Conservation (phyloP, 2,797 vertebrate species). For the Paratrypauchen microcephalus region DNA sequence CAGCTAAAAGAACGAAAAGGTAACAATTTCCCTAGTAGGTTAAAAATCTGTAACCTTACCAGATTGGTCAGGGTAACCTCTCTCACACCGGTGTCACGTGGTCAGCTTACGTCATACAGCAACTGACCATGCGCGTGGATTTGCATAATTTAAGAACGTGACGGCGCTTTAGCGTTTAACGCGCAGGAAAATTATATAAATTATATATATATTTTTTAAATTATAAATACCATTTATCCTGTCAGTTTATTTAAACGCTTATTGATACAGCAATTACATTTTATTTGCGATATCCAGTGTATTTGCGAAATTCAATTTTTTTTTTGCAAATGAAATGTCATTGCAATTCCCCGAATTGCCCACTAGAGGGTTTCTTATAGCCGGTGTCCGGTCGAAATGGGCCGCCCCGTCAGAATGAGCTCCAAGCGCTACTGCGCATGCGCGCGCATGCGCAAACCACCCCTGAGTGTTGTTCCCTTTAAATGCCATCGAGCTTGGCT, state of each 20-base stretch:
- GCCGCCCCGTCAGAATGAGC: no score
- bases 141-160: not conserved
- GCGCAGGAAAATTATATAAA: not conserved
- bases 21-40: not conserved
- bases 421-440: no score
- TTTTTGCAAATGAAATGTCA: no score
- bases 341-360: no score
- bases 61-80: not conserved
- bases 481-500: no score
- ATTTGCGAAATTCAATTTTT: no score
- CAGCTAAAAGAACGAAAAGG: not conserved
- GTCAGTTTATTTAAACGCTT: not conserved
- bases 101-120: not conserved
- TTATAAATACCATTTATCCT: not conserved
- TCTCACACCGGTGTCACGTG: not conserved
- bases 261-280: not conserved
- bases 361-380: no score
- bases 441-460: no score
- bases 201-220: no score
- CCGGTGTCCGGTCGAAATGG: no score
- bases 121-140: constrained; percentile 8
- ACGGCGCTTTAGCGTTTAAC: not conserved
- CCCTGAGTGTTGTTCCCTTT: no score
- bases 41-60: not conserved
- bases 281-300: not conserved